Evolutionary conservation across 2,113 vertebrate genomes (phyloP).

Genomic region (Recurvirostra avosetta): DNA sequence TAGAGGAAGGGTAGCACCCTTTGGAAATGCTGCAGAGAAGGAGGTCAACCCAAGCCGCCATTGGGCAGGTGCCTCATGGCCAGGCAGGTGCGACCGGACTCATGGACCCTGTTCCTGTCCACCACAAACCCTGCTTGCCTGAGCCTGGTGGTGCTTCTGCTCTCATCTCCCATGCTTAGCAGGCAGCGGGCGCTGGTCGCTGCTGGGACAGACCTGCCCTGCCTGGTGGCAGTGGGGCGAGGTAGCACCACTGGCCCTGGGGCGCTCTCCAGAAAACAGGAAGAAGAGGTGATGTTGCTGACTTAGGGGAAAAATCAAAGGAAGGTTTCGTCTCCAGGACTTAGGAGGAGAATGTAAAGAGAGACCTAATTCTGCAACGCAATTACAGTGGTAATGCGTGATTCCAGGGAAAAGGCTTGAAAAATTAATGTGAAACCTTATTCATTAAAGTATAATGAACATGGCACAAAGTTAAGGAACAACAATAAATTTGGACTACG

Average conservation of each 20-base stretch:
- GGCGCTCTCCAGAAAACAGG: accelerated
- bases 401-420: constrained; percentile 44
- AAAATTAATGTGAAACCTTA: constrained; percentile 50
- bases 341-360: constrained; percentile 3
- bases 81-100: neutral
- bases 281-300: neutral
- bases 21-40: neutral
- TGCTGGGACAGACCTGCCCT: accelerated
- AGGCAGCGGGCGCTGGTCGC: neutral
- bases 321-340: neutral
- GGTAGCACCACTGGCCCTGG: neutral
- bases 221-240: accelerated
- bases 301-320: neutral
- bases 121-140: neutral
- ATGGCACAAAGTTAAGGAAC: constrained; percentile 38
- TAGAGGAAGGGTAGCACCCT: neutral
- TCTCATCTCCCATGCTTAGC: neutral
- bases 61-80: neutral
- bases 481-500: constrained; percentile 43
- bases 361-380: neutral
- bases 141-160: neutral
- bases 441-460: constrained; percentile 60
- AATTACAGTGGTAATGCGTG: neutral
- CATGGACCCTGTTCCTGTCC: accelerated
- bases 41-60: neutral